Conservation (phyloP, 2,888 invertebrate genomes). For the Nephrotoma guestfalica region DNA sequence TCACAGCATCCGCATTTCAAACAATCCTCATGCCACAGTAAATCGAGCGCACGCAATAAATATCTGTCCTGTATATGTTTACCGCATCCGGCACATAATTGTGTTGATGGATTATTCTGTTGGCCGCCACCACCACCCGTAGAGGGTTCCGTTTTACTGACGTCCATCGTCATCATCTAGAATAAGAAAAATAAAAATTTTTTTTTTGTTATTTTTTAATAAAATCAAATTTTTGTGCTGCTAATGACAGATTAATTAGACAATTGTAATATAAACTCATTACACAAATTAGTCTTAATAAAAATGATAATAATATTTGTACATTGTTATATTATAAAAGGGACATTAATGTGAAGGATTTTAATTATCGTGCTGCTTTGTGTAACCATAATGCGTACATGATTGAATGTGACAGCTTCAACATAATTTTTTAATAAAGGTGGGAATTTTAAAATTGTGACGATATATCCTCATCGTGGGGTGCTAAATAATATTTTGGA, state of each 20-base stretch:
- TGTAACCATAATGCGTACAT: background rate
- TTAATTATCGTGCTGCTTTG: background rate
- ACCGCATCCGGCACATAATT: conserved; percentile 88
- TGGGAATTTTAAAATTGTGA: background rate
- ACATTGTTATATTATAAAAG: background rate
- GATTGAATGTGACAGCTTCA: background rate
- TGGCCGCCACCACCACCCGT: conserved; percentile 33
- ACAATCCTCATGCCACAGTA: conserved; percentile 97
- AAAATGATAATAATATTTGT: background rate
- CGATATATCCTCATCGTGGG: too few species aligned
- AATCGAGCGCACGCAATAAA: conserved; percentile 80
- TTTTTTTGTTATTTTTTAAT: background rate
- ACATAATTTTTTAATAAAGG: background rate
- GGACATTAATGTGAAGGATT: background rate
- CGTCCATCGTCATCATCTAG: conserved; percentile 74
- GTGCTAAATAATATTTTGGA: too few species aligned
- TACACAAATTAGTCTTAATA: background rate
- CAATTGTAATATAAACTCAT: background rate
- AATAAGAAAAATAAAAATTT: conserved; percentile 8
- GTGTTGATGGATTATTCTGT: conserved; percentile 17
- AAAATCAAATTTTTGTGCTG: background rate
- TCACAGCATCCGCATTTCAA: conserved; percentile 95
- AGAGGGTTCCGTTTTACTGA: conserved; percentile 57
- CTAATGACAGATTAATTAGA: background rate
- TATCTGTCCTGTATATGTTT: conserved; percentile 87